phyloP scores from a whole-genome alignment of 2,888 invertebrate genomes.

The Brenthis hecate region DNA sequence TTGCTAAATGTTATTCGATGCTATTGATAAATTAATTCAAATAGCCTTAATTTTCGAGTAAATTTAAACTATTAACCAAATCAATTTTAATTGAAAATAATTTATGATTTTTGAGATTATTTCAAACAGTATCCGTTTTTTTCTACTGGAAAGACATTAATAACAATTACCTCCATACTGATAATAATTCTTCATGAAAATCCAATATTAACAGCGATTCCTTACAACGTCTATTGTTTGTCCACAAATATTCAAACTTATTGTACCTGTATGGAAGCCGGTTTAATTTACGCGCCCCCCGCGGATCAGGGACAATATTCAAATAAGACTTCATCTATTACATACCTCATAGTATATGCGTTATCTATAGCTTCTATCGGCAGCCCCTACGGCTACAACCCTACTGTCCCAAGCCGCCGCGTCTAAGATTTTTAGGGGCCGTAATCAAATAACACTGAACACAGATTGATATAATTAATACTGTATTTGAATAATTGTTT shows the following conservation, averaged over 20 bases:
- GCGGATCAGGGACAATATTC: slow-evolving; percentile 75
- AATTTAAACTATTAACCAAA: no score
- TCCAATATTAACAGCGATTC: slow-evolving; percentile 23
- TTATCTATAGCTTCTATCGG: slow-evolving; percentile 74
- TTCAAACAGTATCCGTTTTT: background rate
- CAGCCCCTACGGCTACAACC: slow-evolving; percentile 57
- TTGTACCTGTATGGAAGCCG: slow-evolving; percentile 64
- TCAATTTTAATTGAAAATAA: no score
- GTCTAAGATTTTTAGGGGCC: slow-evolving; percentile 45
- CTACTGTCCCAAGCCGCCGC: slow-evolving; percentile 40
- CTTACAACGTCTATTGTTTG: slow-evolving; percentile 35
- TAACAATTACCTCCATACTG: slow-evolving; percentile 18
- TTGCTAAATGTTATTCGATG: no score
- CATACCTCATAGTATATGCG: slow-evolving; percentile 72
- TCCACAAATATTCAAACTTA: slow-evolving; percentile 35
- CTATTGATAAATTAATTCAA: no score
- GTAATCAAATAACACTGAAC: slow-evolving; percentile 41
- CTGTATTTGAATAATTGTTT: slow-evolving; percentile 2
- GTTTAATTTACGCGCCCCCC: slow-evolving; percentile 77
- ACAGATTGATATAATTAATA: slow-evolving; percentile 36
- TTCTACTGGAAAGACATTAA: slow-evolving; percentile 7
- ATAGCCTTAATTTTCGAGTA: no score
- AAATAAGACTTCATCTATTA: slow-evolving; percentile 81
- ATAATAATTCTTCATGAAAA: slow-evolving; percentile 19
- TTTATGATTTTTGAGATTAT: no score